Evolutionary conservation across 2,888 invertebrate genomes (phyloP).

Genomic region (Oscheius sp.): DNA sequence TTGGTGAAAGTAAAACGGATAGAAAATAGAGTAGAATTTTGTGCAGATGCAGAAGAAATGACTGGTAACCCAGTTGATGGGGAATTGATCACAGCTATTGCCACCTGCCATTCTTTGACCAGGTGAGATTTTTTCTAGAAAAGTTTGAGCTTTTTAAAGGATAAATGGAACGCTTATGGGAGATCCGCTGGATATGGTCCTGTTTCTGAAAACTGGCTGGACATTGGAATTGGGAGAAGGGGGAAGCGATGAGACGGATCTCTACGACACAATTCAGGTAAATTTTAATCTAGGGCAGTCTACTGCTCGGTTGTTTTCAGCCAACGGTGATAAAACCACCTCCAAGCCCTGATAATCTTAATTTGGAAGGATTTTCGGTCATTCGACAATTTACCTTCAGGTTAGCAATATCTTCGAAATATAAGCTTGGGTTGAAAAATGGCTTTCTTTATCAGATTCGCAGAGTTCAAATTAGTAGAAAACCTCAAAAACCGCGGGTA

Average conservation of each 20-base stretch:
- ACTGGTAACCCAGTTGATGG: conserved; percentile 59
- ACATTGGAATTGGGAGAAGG: conserved; percentile 70
- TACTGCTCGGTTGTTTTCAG: neutral
- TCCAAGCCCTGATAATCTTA: conserved; percentile 35
- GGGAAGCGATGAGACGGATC: conserved; percentile 45
- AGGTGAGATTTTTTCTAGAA: conserved; percentile 38
- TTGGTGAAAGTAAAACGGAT: conserved; percentile 43
- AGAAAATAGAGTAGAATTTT: conserved; percentile 40
- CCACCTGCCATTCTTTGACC: conserved; percentile 68
- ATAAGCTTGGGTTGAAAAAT: too few relatives aligned
- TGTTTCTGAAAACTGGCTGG: conserved; percentile 72
- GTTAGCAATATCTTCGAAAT: conserved; percentile 41
- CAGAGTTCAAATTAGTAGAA: too few relatives aligned
- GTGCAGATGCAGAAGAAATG: conserved; percentile 61
- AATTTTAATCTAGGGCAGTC: conserved; percentile 8
- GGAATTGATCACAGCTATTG: conserved; percentile 65
- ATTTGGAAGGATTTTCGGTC: conserved; percentile 74
- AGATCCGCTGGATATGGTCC: conserved; percentile 77
- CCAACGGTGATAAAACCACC: neutral
- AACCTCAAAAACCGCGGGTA: too few relatives aligned
- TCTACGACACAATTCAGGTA: conserved; percentile 45
- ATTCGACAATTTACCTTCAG: conserved; percentile 77
- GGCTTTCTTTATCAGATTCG: too few relatives aligned
- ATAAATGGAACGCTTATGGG: conserved; percentile 82
- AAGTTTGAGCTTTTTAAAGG: conserved; percentile 73